Evolutionary conservation across 2,797 vertebrate genomes (phyloP).

Genomic region (Paramormyrops hopkinsi): DNA sequence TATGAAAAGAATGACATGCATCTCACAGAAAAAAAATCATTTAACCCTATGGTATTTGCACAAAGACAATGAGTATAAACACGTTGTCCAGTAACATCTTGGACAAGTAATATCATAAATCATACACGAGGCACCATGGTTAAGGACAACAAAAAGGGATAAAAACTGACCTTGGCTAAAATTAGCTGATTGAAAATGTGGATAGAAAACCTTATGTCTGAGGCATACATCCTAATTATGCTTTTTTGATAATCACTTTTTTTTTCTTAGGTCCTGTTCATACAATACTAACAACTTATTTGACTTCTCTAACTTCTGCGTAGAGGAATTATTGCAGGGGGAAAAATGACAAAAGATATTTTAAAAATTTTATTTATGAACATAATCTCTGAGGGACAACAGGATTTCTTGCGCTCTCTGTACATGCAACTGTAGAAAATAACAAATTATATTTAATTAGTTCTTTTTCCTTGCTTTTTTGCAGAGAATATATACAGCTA

Average conservation of each 20-base stretch:
- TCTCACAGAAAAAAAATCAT: neutral
- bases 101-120: neutral
- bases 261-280: neutral
- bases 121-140: neutral
- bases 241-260: neutral
- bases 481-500: slow-evolving; percentile 67
- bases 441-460: slow-evolving; percentile 60
- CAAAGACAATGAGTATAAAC: neutral
- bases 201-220: neutral
- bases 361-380: slow-evolving; percentile 78
- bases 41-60: neutral
- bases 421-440: slow-evolving; percentile 73
- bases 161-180: neutral
- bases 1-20: neutral
- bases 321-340: neutral
- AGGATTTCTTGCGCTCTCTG: slow-evolving; percentile 67
- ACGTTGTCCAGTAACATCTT: neutral
- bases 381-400: slow-evolving; percentile 77
- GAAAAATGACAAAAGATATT: slow-evolving; percentile 44
- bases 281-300: neutral
- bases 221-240: neutral
- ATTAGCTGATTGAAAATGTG: neutral
- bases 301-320: neutral
- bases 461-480: slow-evolving; percentile 46
- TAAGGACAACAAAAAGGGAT: neutral